A percentile compares a stretch with the other conserved stretches of the same genome.
phyloP scores from a whole-genome alignment of 2,113 vertebrate species.

The Sylvia atricapilla region DNA sequence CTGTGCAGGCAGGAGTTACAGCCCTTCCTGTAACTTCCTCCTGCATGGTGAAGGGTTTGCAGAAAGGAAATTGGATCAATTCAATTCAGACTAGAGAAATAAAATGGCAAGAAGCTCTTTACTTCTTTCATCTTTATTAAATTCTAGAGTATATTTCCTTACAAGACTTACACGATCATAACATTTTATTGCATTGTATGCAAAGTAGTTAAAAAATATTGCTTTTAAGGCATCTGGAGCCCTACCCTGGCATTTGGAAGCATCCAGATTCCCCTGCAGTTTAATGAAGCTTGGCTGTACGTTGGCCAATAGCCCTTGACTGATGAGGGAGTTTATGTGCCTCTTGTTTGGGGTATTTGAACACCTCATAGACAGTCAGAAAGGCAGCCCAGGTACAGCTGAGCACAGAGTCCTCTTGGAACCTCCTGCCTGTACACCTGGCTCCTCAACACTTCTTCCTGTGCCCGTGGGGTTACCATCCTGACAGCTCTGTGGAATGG shows the following conservation, averaged over 20 bases:
- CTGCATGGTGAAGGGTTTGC: neutral
- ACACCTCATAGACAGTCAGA: neutral
- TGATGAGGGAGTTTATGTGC: neutral
- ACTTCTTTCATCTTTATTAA: slow-evolving; percentile 8
- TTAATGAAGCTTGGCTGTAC: neutral
- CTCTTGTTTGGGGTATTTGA: neutral
- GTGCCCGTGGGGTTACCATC: neutral
- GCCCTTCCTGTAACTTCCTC: neutral
- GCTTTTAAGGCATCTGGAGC: neutral
- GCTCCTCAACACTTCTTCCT: neutral
- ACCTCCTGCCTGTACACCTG: neutral
- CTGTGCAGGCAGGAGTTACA: neutral
- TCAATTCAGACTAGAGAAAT: neutral
- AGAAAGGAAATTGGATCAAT: neutral
- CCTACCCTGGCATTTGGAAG: neutral
- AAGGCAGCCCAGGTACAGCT: neutral
- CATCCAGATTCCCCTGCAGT: neutral
- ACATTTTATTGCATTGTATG: neutral
- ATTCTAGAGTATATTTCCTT: neutral
- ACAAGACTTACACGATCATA: neutral
- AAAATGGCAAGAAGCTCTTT: neutral
- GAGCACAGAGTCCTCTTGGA: neutral
- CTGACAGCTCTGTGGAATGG: neutral
- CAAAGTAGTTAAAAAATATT: neutral
- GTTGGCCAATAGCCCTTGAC: neutral